phyloP scores from a whole-genome alignment of 2,888 invertebrate species.

The Pachymerium ferrugineum region DNA sequence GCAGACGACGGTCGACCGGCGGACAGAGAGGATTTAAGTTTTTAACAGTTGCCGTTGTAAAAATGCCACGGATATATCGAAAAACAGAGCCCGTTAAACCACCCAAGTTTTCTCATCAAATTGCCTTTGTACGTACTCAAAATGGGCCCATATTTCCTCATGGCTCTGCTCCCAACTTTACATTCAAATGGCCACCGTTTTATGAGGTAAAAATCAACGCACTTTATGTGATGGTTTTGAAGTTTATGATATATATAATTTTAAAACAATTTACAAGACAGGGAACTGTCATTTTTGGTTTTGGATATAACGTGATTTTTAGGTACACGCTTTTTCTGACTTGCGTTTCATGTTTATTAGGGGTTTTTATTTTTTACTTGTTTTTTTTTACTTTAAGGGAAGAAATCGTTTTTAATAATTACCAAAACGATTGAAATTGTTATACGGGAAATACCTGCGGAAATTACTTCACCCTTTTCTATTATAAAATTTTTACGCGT shows the following conservation, averaged over 20 bases:
- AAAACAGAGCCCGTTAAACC: not conserved
- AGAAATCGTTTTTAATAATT: not conserved
- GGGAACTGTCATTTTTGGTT: not conserved
- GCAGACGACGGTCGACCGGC: conserved; percentile 22
- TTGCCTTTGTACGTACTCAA: conserved; percentile 30
- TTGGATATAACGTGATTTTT: not conserved
- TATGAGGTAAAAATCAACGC: not conserved
- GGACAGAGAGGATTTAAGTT: not conserved
- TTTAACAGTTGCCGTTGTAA: not conserved
- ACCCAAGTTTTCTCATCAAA: conserved; percentile 29
- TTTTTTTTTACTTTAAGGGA: not conserved
- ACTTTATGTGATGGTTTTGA: not conserved
- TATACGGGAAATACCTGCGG: not conserved
- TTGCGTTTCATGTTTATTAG: not conserved
- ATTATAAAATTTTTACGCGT: not conserved
- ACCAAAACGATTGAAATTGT: not conserved
- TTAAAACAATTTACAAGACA: too few relatives aligned
- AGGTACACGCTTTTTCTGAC: not conserved
- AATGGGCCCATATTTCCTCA: conserved; percentile 31
- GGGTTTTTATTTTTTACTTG: not conserved
- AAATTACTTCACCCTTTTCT: conserved; percentile 1
- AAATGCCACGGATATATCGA: not conserved
- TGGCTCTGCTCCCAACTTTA: conserved; percentile 29
- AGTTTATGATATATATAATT: not conserved
- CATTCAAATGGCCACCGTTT: conserved; percentile 33